A percentile compares a stretch with the other conserved stretches of the same genome.
Conservation (phyloP, 2,113 vertebrate species). For the Pipra filicauda region DNA sequence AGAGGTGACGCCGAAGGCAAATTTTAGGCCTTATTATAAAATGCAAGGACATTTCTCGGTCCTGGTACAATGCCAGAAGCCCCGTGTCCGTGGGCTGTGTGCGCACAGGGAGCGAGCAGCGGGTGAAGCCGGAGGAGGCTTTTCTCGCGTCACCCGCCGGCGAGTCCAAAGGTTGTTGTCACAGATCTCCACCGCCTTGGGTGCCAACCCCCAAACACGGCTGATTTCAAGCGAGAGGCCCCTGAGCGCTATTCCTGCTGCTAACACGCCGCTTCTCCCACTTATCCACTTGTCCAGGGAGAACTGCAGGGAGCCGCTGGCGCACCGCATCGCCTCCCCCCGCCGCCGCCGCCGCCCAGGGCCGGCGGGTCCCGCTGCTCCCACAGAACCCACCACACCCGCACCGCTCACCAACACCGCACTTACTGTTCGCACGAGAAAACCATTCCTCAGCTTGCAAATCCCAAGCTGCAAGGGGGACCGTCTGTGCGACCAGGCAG, state of each 20-base stretch:
- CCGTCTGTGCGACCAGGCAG: conserved; percentile 34
- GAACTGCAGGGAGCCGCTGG: background rate
- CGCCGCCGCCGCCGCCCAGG: background rate
- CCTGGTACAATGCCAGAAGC: background rate
- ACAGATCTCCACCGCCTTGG: background rate
- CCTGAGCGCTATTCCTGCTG: background rate
- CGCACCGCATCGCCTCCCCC: background rate
- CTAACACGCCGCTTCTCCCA: conserved; percentile 15
- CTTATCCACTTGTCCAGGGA: background rate
- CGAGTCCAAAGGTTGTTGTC: background rate
- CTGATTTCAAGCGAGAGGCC: background rate
- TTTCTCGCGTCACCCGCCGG: background rate
- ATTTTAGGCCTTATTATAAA: background rate
- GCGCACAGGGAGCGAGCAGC: background rate
- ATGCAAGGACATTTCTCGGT: background rate
- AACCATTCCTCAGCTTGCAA: conserved; percentile 72
- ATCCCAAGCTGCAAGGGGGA: conserved; percentile 37
- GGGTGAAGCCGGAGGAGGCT: background rate
- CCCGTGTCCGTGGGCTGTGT: fast-evolving
- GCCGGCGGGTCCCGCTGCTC: background rate
- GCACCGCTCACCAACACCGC: conserved; percentile 13
- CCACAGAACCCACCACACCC: background rate
- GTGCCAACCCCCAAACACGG: background rate
- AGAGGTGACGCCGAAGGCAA: background rate
- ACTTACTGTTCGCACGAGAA: conserved; percentile 76